Conservation (phyloP, 2,888 invertebrate species). For the Amiota communis region DNA sequence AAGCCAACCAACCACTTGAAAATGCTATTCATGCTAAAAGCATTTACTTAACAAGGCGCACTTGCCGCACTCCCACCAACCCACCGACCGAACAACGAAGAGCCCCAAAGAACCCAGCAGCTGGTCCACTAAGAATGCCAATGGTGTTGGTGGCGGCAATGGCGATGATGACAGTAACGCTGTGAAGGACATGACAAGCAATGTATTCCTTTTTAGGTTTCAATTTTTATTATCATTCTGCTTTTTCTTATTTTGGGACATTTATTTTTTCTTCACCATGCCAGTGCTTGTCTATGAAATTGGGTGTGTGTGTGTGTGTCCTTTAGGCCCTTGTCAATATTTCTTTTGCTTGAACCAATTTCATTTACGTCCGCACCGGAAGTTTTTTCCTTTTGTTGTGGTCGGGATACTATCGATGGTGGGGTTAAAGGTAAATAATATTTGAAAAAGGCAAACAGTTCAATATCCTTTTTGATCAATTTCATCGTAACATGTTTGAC, state of each 20-base stretch:
- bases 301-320: too few species aligned
- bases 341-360: neutral
- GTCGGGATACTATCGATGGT: too few species aligned
- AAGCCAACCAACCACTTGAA: conserved; percentile 44
- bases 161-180: neutral
- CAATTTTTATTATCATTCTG: neutral
- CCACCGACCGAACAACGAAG: neutral
- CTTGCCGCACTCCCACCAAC: neutral
- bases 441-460: too few species aligned
- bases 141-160: neutral
- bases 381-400: too few species aligned
- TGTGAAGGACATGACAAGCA: too few species aligned
- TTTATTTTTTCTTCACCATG: neutral
- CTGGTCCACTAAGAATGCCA: neutral
- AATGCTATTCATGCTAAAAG: conserved; percentile 56
- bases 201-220: neutral
- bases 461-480: too few species aligned
- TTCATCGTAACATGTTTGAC: too few species aligned
- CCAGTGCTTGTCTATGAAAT: too few species aligned
- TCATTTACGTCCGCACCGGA: too few species aligned
- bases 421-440: neutral
- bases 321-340: conserved; percentile 1
- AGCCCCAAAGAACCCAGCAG: neutral
- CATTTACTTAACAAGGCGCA: conserved; percentile 51
- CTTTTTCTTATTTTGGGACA: neutral